phyloP scores from a whole-genome alignment of 2,888 invertebrate species.

The Mantis religiosa region DNA sequence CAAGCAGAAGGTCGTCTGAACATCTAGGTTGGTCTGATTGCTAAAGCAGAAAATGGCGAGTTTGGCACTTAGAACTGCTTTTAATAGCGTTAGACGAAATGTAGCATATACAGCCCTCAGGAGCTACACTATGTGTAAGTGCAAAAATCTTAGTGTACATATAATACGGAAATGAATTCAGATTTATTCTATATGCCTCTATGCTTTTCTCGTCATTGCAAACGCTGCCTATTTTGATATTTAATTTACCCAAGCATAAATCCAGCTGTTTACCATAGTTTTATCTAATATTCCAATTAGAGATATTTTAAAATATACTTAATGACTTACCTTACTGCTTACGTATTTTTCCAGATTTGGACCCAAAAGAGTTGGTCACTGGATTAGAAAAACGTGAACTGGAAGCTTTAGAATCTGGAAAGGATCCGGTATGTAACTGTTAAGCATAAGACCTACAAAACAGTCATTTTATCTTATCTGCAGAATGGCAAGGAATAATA shows the following conservation, averaged over 20 bases:
- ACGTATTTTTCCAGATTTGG: background rate
- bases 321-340: background rate
- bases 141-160: background rate
- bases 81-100: background rate
- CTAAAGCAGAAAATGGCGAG: background rate
- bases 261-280: too few species aligned
- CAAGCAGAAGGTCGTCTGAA: too few species aligned
- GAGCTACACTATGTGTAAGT: background rate
- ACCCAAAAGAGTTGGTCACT: background rate
- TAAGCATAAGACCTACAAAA: background rate
- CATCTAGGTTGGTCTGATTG: background rate
- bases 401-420: background rate
- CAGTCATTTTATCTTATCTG: too few species aligned
- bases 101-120: background rate
- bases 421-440: background rate
- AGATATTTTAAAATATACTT: too few species aligned
- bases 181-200: too few species aligned
- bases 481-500: too few species aligned
- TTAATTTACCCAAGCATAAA: too few species aligned
- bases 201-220: too few species aligned
- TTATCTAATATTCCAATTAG: too few species aligned
- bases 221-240: too few species aligned
- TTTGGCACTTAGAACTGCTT: background rate
- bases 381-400: background rate
- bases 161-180: background rate